phyloP scores from a whole-genome alignment of 2,888 invertebrate genomes.

The Siphlonurus alternatus region DNA sequence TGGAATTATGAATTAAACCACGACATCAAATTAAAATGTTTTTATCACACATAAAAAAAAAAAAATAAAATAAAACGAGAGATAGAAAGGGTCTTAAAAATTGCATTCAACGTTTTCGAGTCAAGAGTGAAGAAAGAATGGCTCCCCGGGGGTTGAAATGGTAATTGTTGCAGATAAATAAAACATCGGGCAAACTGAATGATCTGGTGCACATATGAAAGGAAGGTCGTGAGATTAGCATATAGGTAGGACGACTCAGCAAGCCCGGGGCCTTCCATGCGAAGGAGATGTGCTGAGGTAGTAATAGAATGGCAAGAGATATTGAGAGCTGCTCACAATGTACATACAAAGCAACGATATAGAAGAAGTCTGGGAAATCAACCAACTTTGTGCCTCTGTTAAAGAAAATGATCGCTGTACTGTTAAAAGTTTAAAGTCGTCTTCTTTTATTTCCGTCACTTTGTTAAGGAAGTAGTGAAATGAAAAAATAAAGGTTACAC shows the following conservation, averaged over 20 bases:
- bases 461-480: neutral
- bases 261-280: neutral
- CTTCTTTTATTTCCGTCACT: neutral
- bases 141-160: neutral
- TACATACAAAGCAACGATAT: neutral
- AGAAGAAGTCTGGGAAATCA: too few relatives aligned
- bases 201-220: neutral
- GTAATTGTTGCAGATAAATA: neutral
- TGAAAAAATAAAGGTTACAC: neutral
- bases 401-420: neutral
- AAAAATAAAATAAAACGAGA: neutral
- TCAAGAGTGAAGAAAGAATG: slow-evolving; percentile 1
- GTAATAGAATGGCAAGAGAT: neutral
- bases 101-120: too few relatives aligned
- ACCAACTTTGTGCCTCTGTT: neutral
- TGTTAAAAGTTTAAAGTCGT: too few relatives aligned
- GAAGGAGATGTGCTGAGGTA: neutral
- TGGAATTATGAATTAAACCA: neutral
- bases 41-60: too few relatives aligned
- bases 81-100: neutral
- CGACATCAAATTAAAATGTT: neutral
- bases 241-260: neutral
- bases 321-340: neutral
- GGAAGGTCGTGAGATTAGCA: neutral
- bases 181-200: neutral